Base-by-base conservation (phyloP, 2,797 vertebrate species). In the Gambelia wislizenii region DNA sequence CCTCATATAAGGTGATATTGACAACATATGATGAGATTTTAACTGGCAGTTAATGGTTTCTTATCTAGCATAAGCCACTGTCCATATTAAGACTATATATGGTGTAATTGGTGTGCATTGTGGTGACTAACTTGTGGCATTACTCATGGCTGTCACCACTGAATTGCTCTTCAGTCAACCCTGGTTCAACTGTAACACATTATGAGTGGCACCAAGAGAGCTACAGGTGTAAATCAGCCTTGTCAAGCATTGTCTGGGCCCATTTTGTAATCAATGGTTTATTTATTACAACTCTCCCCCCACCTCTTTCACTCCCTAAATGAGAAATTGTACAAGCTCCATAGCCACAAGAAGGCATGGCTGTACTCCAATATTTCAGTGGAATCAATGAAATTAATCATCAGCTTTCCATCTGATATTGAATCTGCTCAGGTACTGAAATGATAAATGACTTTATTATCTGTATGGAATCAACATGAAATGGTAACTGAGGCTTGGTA, bases 301-400 rank as follows among this genome's bases (percentile, higher is more conserved):
- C 44, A 30, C 33, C 25, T 30, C 7, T 4, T 67, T 30, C 25
- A 56, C 86, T 59, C 56, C 22, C 70, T n/a, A 67, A 93, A 85
- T 94, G 91, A 70, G 91, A 89, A 94, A 91, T 64, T 70, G 91
- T 95, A 94, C 95, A 95, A 92, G 92, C 79, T 54, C 87, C 56
- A 10, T 83, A 90, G 74, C 91, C 87, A 81, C 1, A 7, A 93
- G 94, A 76, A 84, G 93, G 90, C 72, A 85, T 89, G 52, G 94
- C 64, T 94, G 91, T 36, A 90, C 95, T 87, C 3, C 90, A 95
- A 85, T 95, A 93, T 92, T 95, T 94, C 92, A 82, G 92, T 79
- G 95, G 95, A 97, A 97, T 97, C 97, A 96, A 96, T 97, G 96
- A 88, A 96, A 95, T 96, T 96, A 95, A 97, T 97, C 96, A 96